phyloP scores from a whole-genome alignment of 2,113 vertebrate genomes.

The Brienomyrus longianalis region DNA sequence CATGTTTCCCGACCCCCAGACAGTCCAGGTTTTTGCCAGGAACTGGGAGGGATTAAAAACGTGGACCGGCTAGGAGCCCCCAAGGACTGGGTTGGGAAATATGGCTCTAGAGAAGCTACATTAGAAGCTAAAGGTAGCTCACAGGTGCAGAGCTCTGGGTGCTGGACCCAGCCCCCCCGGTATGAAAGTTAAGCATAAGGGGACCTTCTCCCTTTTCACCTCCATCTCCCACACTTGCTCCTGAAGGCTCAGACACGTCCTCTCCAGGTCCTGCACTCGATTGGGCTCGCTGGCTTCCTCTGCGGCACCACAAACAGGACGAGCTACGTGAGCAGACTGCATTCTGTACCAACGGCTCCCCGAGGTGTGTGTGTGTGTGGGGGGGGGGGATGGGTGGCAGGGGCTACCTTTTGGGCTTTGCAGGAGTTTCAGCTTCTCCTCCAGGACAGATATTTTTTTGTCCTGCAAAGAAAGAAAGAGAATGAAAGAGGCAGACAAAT shows the following conservation, averaged over 20 bases:
- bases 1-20: neutral
- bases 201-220: conserved; percentile 49
- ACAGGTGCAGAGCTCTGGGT: neutral
- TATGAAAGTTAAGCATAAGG: neutral
- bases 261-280: conserved; percentile 50
- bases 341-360: too few species aligned
- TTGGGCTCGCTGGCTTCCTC: conserved; percentile 17
- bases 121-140: neutral
- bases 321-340: neutral
- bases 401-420: conserved; percentile 55
- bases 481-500: neutral
- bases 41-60: neutral
- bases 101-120: neutral
- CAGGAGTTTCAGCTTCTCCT: conserved; percentile 57
- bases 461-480: conserved; percentile 51
- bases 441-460: conserved; percentile 61
- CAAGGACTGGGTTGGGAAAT: neutral
- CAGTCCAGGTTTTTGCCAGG: neutral
- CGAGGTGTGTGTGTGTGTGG: neutral
- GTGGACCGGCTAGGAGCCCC: neutral
- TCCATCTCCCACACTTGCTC: conserved; percentile 82
- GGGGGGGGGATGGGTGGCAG: too few species aligned
- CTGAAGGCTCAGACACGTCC: conserved; percentile 64
- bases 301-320: conserved; percentile 18
- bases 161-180: neutral